phyloP scores from a whole-genome alignment of 1,140 invertebrate species.

The Holotrichia oblita region DNA sequence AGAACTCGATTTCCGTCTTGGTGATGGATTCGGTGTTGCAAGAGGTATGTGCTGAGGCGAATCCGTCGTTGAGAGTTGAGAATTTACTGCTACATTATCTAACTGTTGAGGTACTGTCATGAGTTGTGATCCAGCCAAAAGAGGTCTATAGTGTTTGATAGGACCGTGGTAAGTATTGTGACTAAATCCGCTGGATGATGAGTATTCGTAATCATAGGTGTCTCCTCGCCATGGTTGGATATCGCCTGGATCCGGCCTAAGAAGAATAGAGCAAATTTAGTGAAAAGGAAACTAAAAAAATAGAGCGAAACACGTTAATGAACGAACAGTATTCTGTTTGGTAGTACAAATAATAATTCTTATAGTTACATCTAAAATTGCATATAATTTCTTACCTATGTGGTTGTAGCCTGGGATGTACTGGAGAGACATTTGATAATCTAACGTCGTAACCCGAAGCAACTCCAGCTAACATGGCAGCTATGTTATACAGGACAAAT shows the following conservation, averaged over 20 bases:
- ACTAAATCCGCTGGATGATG: conserved; percentile 69
- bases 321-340: too few species aligned
- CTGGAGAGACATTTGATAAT: conserved; percentile 83
- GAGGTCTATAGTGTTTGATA: conserved; percentile 77
- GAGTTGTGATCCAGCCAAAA: conserved; percentile 63
- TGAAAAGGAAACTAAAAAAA: conserved; percentile 43
- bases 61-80: conserved; percentile 65
- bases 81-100: conserved; percentile 20
- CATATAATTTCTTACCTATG: conserved; percentile 62
- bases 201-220: conserved; percentile 66
- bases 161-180: conserved; percentile 94
- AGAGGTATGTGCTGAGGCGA: conserved; percentile 73
- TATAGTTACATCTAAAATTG: background rate
- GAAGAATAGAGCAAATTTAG: background rate
- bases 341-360: too few species aligned
- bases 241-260: conserved; percentile 55
- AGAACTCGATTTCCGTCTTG: conserved; percentile 73
- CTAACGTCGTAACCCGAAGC: conserved; percentile 91
- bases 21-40: conserved; percentile 72
- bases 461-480: conserved; percentile 86
- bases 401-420: conserved; percentile 81
- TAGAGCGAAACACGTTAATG: conserved; percentile 9
- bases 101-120: conserved; percentile 74
- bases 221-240: conserved; percentile 55
- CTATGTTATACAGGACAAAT: conserved; percentile 88